Conservation (phyloP, 2,113 vertebrate genomes). For the Malurus elegans region DNA sequence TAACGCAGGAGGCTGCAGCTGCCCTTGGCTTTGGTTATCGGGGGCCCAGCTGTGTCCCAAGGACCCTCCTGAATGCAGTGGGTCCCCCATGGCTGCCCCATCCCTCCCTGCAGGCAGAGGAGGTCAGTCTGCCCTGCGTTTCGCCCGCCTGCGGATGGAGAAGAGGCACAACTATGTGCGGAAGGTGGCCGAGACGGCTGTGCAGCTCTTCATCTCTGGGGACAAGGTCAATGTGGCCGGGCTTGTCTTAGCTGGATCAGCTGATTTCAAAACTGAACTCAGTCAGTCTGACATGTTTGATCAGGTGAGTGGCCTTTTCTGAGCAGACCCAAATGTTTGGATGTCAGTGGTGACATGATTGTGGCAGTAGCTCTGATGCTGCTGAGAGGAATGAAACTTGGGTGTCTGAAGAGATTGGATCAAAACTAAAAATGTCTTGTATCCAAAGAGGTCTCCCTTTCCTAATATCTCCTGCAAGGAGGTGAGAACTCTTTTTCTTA, state of each 20-base stretch:
- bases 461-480: neutral
- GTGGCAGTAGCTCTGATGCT: neutral
- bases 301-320: constrained; percentile 80
- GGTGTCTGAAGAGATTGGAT: neutral
- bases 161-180: constrained; percentile 98
- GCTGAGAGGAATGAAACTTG: neutral
- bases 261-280: constrained; percentile 98
- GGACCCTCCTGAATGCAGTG: neutral
- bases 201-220: constrained; percentile 96
- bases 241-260: constrained; percentile 95
- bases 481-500: neutral
- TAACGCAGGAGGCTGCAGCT: neutral
- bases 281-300: constrained; percentile 99
- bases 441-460: neutral
- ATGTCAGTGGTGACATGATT: rapidly evolving
- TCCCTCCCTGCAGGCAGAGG: constrained; percentile 84
- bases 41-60: neutral
- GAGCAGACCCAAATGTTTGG: neutral
- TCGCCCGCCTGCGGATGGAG: constrained; percentile 97
- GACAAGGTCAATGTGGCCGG: constrained; percentile 99
- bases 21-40: neutral
- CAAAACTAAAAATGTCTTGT: neutral
- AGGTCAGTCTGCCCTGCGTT: constrained; percentile 97
- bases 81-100: neutral
- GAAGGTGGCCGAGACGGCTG: constrained; percentile 97